A percentile compares a stretch with the other conserved stretches of the same genome.
phyloP scores from a whole-genome alignment of 2,113 vertebrate genomes.

The Chionomys nivalis region DNA sequence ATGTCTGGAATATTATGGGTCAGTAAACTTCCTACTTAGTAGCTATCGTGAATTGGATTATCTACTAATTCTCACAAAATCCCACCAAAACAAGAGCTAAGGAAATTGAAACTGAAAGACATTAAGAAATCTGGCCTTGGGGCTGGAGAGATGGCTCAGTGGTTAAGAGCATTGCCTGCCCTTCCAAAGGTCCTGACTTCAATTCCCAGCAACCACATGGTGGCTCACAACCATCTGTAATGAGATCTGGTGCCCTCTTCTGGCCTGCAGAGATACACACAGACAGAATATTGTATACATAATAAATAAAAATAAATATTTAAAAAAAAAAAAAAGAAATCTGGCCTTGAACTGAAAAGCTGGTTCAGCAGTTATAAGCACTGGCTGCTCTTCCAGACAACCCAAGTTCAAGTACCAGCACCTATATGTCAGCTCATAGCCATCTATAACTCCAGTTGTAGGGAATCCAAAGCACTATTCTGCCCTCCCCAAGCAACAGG shows the following conservation, averaged over 20 bases:
- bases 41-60: slow-evolving; percentile 14
- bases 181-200: no score
- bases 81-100: not conserved
- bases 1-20: not conserved
- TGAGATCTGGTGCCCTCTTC: no score
- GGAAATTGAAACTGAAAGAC: slow-evolving; percentile 20
- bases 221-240: no score
- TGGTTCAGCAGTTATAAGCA: not conserved
- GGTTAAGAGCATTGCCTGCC: no score
- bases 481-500: not conserved
- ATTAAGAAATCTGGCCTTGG: slow-evolving; percentile 48
- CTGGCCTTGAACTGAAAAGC: not conserved
- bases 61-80: slow-evolving; percentile 29
- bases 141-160: no score
- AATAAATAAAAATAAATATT: no score
- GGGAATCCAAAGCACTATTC: not conserved
- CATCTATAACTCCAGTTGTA: not conserved
- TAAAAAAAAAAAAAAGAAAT: no score
- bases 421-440: not conserved
- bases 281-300: no score
- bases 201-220: no score
- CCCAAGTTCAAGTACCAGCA: not conserved
- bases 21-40: not conserved
- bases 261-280: no score
- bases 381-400: not conserved